These are phyloP conservation scores for Neogale vison DNA, from an alignment of 2,113 vertebrate genomes.

Conservation along the genomic window DNA sequence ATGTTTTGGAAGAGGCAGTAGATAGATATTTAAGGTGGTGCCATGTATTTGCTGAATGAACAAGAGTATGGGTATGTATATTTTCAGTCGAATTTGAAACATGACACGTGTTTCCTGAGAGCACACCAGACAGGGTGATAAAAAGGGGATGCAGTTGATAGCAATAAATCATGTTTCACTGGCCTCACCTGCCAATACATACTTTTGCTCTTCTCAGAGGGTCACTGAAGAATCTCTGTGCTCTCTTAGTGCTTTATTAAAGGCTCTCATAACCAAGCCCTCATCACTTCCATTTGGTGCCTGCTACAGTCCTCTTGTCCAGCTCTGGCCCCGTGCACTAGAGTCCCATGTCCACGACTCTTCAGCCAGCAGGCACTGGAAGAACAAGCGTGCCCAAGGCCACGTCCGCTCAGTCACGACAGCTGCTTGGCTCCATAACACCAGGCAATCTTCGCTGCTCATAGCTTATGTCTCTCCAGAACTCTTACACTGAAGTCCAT, in stretches of 20 bases:
- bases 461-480: not conserved
- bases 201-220: not conserved
- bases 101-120: not conserved
- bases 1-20: constrained; percentile 9
- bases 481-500: not conserved
- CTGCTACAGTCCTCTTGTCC: not conserved
- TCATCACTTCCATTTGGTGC: not conserved
- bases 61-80: not conserved
- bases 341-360: not conserved
- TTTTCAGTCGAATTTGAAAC: not conserved
- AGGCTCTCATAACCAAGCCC: not conserved
- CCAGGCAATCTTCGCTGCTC: not conserved
- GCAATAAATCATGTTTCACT: not conserved
- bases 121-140: not conserved
- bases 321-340: not conserved
- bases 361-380: not conserved
- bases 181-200: not conserved
- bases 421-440: rapidly evolving
- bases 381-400: not conserved
- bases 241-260: not conserved
- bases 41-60: constrained; percentile 32
- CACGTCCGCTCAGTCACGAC: not conserved
- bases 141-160: not conserved
- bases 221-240: not conserved
- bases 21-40: not conserved